phyloP scores from a whole-genome alignment of 2,888 invertebrate species.

The Caenorhabditis sp. region DNA sequence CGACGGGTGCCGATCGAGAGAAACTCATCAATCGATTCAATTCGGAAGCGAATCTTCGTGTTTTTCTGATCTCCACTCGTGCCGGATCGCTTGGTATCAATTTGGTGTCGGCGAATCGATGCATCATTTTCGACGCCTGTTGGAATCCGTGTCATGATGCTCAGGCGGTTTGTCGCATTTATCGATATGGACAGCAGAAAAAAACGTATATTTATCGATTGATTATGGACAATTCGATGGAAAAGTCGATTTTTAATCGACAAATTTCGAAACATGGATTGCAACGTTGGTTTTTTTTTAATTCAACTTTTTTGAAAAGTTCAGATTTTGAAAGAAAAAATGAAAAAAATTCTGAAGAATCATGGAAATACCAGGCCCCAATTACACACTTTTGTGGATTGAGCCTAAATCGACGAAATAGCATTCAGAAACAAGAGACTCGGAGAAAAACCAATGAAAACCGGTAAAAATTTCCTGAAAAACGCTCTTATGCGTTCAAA shows the following conservation, averaged over 20 bases:
- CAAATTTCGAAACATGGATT: conserved; percentile 98
- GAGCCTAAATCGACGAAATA: too few relatives aligned
- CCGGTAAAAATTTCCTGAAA: too few relatives aligned
- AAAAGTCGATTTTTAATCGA: conserved; percentile 96
- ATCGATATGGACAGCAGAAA: conserved; percentile 86
- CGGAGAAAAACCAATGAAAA: too few relatives aligned
- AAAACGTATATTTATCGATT: conserved; percentile 93
- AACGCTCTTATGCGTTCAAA: too few relatives aligned
- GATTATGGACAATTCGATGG: conserved; percentile 94
- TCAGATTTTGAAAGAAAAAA: conserved; percentile 1
- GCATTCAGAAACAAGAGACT: too few relatives aligned
- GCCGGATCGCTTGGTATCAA: conserved; percentile 81
- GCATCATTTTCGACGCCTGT: conserved; percentile 95
- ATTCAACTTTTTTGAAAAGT: too few relatives aligned
- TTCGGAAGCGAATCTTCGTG: conserved; percentile 82
- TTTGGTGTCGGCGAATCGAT: conserved; percentile 89
- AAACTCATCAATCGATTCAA: conserved; percentile 96
- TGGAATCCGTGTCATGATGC: conserved; percentile 95
- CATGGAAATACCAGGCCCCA: too few relatives aligned
- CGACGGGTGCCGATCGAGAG: conserved; percentile 90
- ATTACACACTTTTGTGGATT: too few relatives aligned
- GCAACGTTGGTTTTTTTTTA: conserved; percentile 76
- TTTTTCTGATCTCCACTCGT: conserved; percentile 91
- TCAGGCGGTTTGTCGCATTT: conserved; percentile 88
- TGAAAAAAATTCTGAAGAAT: too few relatives aligned